phyloP scores from a whole-genome alignment of 2,888 invertebrate genomes.

The Acholoe squamosa region DNA sequence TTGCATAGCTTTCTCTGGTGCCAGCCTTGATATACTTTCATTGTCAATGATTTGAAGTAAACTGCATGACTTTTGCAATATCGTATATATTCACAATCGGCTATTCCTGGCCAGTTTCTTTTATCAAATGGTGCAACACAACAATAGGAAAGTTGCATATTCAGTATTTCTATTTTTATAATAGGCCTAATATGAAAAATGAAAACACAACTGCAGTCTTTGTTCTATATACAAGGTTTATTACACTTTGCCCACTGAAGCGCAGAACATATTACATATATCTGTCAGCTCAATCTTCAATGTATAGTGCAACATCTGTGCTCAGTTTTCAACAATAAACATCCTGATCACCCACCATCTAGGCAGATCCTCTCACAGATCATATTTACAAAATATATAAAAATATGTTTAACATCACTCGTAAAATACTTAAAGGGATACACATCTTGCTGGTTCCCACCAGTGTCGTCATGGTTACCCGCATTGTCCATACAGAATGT shows the following conservation, averaged over 20 bases:
- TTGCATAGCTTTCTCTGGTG: too few species aligned
- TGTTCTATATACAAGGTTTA: background rate
- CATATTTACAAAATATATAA: background rate
- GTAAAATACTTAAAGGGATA: background rate
- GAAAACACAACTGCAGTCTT: background rate
- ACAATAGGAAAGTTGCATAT: too few species aligned
- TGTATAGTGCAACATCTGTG: background rate
- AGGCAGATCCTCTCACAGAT: background rate
- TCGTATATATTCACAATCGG: too few species aligned
- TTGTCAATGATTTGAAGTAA: too few species aligned
- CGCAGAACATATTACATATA: background rate
- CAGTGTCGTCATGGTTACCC: background rate
- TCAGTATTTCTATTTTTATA: too few species aligned
- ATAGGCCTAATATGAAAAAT: too few species aligned
- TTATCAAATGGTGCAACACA: too few species aligned
- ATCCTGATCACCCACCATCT: background rate
- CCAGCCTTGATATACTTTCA: too few species aligned
- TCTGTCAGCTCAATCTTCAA: background rate
- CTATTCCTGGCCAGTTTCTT: too few species aligned
- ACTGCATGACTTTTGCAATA: too few species aligned
- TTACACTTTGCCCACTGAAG: slow-evolving; percentile 13
- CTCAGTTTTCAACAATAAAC: background rate
- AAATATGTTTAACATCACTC: background rate
- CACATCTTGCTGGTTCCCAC: background rate
- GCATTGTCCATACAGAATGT: slow-evolving; percentile 10